Base-by-base conservation (phyloP, 2,888 invertebrate species). In the Acanthococcus lagerstroemiae region DNA sequence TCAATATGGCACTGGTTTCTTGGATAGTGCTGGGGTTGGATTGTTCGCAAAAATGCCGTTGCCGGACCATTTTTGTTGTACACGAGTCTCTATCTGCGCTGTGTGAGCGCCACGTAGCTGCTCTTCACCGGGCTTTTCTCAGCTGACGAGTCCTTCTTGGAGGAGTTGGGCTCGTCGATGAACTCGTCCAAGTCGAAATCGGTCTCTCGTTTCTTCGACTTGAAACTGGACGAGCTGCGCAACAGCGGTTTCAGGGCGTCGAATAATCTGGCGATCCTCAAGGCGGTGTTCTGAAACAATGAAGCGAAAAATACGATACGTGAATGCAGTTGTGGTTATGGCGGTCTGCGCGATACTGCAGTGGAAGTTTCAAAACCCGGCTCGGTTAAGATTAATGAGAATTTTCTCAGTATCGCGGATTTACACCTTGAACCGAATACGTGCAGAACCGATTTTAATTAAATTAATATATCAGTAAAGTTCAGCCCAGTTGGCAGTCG, bases 261-360 rank as follows among this genome's bases (percentile, higher is more conserved):
- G n/a, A 72, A 70, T n/a, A 73, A 60, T 21, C 70, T 67, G 1
- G 72, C 72, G 1, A 73, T 55, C 50, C 73, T 65, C 26, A 69
- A 68, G 0, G 73, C 73, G 2, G 72, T 71, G 30, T 71, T 70
- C 73, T 73, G 70, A 15, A 67, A 67, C n/a, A n/a, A n/a, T n/a
- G n/a, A n/a, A n/a, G n/a, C n/a, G n/a, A n/a, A n/a, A n/a, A n/a
- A n/a, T n/a, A n/a, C n/a, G n/a, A n/a, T n/a, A n/a, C n/a, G n/a
- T n/a, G n/a, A n/a, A n/a, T n/a, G n/a, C n/a, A n/a, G n/a, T n/a
- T n/a, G n/a, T n/a, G n/a, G n/a, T n/a, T n/a, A n/a, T n/a, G n/a
- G n/a, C n/a, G n/a, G n/a, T n/a, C n/a, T n/a, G n/a, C n/a, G n/a
- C n/a, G n/a, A n/a, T n/a, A n/a, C n/a, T n/a, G n/a, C n/a, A n/a